These are phyloP conservation scores for Caenorhabditis afra DNA, from an alignment of 2,888 invertebrate species.

Conservation along the genomic window DNA sequence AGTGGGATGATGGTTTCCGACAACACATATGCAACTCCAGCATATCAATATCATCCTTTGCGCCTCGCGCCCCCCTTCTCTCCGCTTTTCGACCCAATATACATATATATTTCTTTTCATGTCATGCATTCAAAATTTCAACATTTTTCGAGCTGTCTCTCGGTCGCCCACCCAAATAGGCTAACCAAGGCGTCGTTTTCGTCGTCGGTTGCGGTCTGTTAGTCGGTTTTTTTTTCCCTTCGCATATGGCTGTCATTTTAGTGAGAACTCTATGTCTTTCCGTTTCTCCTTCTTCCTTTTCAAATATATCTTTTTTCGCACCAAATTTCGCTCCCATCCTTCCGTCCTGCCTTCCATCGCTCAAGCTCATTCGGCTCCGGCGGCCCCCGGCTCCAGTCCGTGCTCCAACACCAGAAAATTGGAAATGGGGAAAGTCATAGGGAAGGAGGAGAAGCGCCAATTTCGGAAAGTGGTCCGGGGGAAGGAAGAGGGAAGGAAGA, in stretches of 20 bases:
- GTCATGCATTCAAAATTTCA: constrained; percentile 53
- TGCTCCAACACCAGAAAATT: too few species aligned
- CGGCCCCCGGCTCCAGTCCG: too few species aligned
- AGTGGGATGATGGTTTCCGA: constrained; percentile 55
- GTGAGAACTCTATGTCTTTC: constrained; percentile 29
- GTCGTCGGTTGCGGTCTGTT: constrained; percentile 44
- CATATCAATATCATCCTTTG: constrained; percentile 46
- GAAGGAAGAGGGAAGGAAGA: too few species aligned
- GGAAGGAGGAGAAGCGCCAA: neutral
- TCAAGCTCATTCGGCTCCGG: too few species aligned
- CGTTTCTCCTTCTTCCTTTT: constrained; percentile 10
- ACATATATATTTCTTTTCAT: constrained; percentile 47
- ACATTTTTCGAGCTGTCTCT: constrained; percentile 24
- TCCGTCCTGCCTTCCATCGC: too few species aligned
- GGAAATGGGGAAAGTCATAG: neutral
- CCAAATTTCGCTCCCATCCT: constrained; percentile 6
- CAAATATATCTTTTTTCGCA: neutral
- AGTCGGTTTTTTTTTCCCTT: constrained; percentile 12
- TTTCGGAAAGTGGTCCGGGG: neutral
- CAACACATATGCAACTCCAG: constrained; percentile 27
- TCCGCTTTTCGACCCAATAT: constrained; percentile 27
- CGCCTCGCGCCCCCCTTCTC: too few species aligned
- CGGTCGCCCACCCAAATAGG: constrained; percentile 7
- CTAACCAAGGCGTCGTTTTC: constrained; percentile 26
- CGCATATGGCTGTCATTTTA: constrained; percentile 48